A percentile compares a stretch with the other conserved stretches of the same genome.
phyloP scores from a whole-genome alignment of 2,797 vertebrate species.

The Leptoclinus maculatus region DNA sequence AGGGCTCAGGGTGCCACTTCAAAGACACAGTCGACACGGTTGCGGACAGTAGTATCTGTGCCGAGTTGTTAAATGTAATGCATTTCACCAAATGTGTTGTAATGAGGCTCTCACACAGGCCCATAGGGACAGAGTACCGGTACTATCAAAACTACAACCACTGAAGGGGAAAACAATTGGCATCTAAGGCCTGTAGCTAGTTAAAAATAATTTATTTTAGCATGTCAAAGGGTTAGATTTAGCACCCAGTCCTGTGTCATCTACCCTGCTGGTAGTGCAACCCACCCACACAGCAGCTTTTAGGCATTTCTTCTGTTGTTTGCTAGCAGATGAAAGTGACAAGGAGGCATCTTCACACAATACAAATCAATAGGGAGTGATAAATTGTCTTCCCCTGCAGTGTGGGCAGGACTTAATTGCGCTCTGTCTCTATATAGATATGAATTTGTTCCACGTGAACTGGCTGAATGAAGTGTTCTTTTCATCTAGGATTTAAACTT shows the following conservation, averaged over 20 bases:
- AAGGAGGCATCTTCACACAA: neutral
- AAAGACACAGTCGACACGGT: conserved; percentile 14
- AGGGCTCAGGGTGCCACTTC: conserved; percentile 39
- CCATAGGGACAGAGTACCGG: neutral
- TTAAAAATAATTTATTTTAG: neutral
- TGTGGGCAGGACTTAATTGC: neutral
- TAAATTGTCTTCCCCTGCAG: neutral
- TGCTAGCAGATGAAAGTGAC: neutral
- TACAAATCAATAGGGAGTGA: neutral
- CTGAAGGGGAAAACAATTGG: neutral
- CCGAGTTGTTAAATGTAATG: neutral
- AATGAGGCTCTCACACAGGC: conserved; percentile 1
- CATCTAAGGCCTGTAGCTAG: neutral
- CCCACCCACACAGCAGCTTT: neutral
- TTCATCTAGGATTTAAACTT: conserved; percentile 22
- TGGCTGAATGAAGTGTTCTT: conserved; percentile 25
- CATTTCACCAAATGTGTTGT: neutral
- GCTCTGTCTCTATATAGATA: neutral
- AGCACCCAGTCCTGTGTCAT: neutral
- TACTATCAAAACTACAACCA: neutral
- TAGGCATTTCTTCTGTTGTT: neutral
- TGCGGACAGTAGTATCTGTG: neutral
- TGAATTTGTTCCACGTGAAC: conserved; percentile 16
- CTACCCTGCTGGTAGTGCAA: neutral
- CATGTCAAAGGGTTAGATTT: neutral